Evolutionary conservation across 2,113 vertebrate genomes (phyloP), one percentile per base, ranked within the genome.

Genomic region (Forbesichthys agassizii): DNA sequence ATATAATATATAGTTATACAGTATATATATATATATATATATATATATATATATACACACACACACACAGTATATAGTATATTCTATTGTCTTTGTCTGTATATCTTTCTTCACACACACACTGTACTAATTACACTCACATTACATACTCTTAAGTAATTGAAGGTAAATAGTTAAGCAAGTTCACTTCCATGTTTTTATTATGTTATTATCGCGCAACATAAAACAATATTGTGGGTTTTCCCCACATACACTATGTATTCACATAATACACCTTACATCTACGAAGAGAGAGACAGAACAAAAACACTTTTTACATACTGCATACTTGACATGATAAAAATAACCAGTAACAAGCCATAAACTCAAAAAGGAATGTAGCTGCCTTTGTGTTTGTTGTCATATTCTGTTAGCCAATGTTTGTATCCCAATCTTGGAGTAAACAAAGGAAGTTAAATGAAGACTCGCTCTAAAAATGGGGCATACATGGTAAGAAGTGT

Each of bases 201-300:
- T 84, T 92, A 79, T 58, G 74, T 84, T 88, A 92, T 90, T 90
- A 90, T 92, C 86, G 84, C 88, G 87, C 90, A 93, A 95, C 94
- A 93, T 92, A 92, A 94, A 94, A 94, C 92, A 93, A 92, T 92
- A 93, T 91, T 86, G 92, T 93, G 92, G 92, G 65, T 61, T 88
- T 78, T 88, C 62, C 89, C 91, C 93, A 93, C 92, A 92, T 93
- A 94, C 92, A 91, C 92, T 93, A 94, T 94, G 90, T 93, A 93
- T 94, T 94, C 92, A 94, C 93, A 93, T 93, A 88, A 92, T 92
- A 93, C 92, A 94, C 92, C 91, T 91, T 89, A 94, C 93, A 93
- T 90, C 92, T 94, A 94, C 93, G 91, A 92, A 92, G 91, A 93
- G 91, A 92, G 90, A 91, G 91, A 92, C 89, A 84, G 81, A 92